Evolutionary conservation across 2,113 vertebrate genomes (phyloP), one percentile per base, ranked within the genome.

Genomic region (Protobothrops flavoviridis): DNA sequence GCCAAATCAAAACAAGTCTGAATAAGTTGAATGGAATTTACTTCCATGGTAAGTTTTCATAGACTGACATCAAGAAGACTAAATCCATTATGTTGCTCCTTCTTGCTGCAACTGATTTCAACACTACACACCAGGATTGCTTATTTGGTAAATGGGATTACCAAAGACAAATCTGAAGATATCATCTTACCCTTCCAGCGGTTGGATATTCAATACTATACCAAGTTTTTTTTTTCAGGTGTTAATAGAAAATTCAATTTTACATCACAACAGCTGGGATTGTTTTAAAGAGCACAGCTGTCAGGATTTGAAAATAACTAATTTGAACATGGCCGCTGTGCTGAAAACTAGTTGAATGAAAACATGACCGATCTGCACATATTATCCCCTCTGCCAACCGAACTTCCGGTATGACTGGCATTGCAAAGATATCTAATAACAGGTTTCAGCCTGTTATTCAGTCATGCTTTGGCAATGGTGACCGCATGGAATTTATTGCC

Each of bases 201-300:
- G 89, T 95, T 92, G 94, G 94, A 96, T 92, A 95, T 94, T 85
- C 96, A 93, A 96, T 69, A 95, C 26, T 15, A 89, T 89, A 92
- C 94, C 74, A 92, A 90, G 92, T 74, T 93, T 43, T 94, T 93
- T 95, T 94, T 94, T 95, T 93, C 96, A 96, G 97, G 96, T 96
- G 97, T 95, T 95, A 95, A 95, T 61, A 95, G 95, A 96, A 96
- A 96, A 97, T 97, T 91, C 95, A 95, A 95, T 93, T 95, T 93
- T 94, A 95, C 95, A 87, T 95, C 94, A 96, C 85, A 91, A 95
- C 97, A 96, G 95, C 96, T 97, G 97, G 94, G 95, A 92, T 91
- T 93, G 61, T 94, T 96, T 95, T 90, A 96, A 97, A 96, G 89
- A 95, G 95, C 94, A 94, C 97, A 96, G 97, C 96, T 96, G 95